Percentiles rank a stretch among this genome's conserved stretches.
Evolutionary conservation across 1,140 invertebrate genomes (phyloP).

Genomic region (Chymomyza costata): DNA sequence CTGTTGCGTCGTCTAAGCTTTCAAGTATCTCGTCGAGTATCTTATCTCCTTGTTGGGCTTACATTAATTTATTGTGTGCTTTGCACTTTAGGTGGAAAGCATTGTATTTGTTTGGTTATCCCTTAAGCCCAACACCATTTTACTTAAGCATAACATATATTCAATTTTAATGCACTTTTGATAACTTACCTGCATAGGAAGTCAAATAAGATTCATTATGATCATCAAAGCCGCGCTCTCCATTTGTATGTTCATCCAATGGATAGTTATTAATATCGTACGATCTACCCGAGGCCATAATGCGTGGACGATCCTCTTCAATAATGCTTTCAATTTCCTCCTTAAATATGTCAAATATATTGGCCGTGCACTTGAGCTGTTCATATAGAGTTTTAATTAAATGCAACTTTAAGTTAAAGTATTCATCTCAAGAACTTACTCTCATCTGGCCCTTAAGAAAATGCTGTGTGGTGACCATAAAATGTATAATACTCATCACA

Average conservation of each 20-base stretch:
- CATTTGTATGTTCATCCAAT: conserved; percentile 54
- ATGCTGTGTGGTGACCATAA: conserved; percentile 77
- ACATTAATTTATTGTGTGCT: no score
- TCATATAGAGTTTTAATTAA: background rate
- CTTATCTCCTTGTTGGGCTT: no score
- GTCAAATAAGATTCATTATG: conserved; percentile 73
- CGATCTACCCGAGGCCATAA: conserved; percentile 71
- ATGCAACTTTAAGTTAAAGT: conserved; percentile 1
- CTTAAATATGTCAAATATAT: conserved; percentile 72
- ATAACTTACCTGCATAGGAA: conserved; percentile 57
- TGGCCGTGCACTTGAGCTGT: conserved; percentile 71
- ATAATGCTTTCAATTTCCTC: conserved; percentile 71
- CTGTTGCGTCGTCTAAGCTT: no score
- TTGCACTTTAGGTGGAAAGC: no score
- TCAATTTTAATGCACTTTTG: background rate
- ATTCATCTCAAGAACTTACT: no score
- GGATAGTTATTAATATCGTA: conserved; percentile 73
- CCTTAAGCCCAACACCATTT: background rate
- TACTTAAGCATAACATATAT: background rate
- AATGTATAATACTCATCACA: conserved; percentile 75
- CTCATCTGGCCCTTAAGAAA: conserved; percentile 77
- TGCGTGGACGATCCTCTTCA: conserved; percentile 70
- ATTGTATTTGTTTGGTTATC: no score
- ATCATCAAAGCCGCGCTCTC: conserved; percentile 57
- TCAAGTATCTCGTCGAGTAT: no score